Evolutionary conservation across 2,113 vertebrate genomes (phyloP).

Genomic region (Oenanthe oenanthe): DNA sequence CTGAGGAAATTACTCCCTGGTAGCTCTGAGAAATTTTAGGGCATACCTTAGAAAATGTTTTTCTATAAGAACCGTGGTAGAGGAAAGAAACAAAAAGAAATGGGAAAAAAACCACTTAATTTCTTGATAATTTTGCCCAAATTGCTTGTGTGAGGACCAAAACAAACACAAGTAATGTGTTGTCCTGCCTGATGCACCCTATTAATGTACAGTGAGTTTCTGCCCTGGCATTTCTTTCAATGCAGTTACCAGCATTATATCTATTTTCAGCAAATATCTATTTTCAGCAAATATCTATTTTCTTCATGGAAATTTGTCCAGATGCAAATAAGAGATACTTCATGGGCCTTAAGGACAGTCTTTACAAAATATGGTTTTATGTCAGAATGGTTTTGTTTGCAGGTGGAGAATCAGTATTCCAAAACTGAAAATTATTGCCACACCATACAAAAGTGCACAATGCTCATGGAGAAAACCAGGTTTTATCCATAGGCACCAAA

Average conservation of each 20-base stretch:
- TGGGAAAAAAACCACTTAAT: neutral
- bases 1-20: constrained; percentile 57
- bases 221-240: neutral
- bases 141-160: neutral
- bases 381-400: neutral
- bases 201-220: neutral
- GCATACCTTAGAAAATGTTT: constrained; percentile 42
- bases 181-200: neutral
- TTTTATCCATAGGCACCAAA: neutral
- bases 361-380: neutral
- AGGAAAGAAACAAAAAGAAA: neutral
- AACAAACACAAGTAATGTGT: neutral
- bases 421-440: neutral
- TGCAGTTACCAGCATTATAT: neutral
- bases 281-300: neutral
- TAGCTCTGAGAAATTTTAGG: constrained; percentile 71
- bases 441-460: accelerated
- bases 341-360: neutral
- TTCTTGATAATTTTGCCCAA: neutral
- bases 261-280: neutral
- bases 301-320: neutral
- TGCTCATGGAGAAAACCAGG: neutral
- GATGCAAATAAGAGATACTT: neutral
- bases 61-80: constrained; percentile 9
- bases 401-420: neutral